phyloP scores from a whole-genome alignment of 1,140 invertebrate species.

The Popillia japonica region DNA sequence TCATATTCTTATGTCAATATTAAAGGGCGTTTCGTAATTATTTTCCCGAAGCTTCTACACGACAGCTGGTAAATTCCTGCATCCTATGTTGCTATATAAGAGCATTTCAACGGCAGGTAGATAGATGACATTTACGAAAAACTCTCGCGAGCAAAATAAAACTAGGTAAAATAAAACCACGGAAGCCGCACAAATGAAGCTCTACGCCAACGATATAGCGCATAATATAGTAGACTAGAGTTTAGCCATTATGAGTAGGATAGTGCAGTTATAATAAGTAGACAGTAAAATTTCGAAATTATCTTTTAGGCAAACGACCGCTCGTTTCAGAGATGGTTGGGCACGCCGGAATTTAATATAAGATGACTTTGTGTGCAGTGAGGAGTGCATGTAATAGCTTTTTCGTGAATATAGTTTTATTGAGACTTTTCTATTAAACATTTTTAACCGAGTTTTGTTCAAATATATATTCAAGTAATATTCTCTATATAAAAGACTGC shows the following conservation, averaged over 20 bases:
- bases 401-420: not conserved
- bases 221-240: not conserved
- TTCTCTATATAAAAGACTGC: too few relatives aligned
- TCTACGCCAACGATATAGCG: constrained; percentile 2
- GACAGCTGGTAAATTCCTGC: constrained; percentile 6
- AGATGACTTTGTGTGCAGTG: not conserved
- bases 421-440: not conserved
- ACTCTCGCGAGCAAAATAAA: not conserved
- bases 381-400: not conserved
- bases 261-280: constrained; percentile 19
- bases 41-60: constrained; percentile 8
- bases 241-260: constrained; percentile 10
- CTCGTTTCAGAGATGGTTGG: not conserved
- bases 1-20: not conserved
- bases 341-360: constrained; percentile 25
- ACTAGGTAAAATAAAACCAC: constrained; percentile 21
- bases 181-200: not conserved
- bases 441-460: too few relatives aligned
- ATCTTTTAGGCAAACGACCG: constrained; percentile 23
- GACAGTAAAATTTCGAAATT: constrained; percentile 33
- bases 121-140: constrained; percentile 11
- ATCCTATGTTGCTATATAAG: not conserved
- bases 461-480: too few relatives aligned
- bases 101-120: not conserved
- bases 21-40: constrained; percentile 12